phyloP scores from a whole-genome alignment of 2,888 invertebrate genomes.

The Volucella bombylans region DNA sequence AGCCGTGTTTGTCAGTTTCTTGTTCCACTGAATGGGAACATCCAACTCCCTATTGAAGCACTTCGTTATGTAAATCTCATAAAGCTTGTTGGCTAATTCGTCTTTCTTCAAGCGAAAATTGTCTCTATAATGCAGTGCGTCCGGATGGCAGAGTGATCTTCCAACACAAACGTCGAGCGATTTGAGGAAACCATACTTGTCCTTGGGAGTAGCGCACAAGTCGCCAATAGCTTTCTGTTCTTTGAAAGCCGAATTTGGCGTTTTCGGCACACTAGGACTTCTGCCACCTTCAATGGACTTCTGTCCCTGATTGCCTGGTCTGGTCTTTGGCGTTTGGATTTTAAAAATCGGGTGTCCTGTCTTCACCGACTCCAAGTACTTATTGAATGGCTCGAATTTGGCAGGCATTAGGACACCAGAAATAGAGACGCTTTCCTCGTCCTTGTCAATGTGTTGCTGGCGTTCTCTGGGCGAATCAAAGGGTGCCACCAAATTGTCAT shows the following conservation, averaged over 20 bases:
- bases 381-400: slow-evolving; percentile 76
- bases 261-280: not conserved
- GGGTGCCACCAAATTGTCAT: slow-evolving; percentile 60
- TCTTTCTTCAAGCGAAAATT: slow-evolving; percentile 87
- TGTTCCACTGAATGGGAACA: slow-evolving; percentile 89
- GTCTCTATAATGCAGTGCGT: slow-evolving; percentile 87
- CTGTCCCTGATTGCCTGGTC: not conserved
- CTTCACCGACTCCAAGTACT: slow-evolving; percentile 77
- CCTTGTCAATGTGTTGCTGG: slow-evolving; percentile 57
- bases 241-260: slow-evolving; percentile 43
- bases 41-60: slow-evolving; percentile 89
- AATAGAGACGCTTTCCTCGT: slow-evolving; percentile 51
- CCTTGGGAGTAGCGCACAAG: slow-evolving; percentile 71
- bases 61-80: slow-evolving; percentile 88
- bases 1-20: slow-evolving; percentile 91
- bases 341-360: slow-evolving; percentile 76
- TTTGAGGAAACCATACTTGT: slow-evolving; percentile 80
- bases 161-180: slow-evolving; percentile 79
- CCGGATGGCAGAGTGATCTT: slow-evolving; percentile 84
- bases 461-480: slow-evolving; percentile 52
- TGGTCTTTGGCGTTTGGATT: slow-evolving; percentile 74
- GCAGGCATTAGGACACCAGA: slow-evolving; percentile 71
- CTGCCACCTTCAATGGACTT: not conserved
- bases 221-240: slow-evolving; percentile 41
- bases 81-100: slow-evolving; percentile 87